phyloP scores from a whole-genome alignment of 2,113 vertebrate species.

The Anguilla japonica region DNA sequence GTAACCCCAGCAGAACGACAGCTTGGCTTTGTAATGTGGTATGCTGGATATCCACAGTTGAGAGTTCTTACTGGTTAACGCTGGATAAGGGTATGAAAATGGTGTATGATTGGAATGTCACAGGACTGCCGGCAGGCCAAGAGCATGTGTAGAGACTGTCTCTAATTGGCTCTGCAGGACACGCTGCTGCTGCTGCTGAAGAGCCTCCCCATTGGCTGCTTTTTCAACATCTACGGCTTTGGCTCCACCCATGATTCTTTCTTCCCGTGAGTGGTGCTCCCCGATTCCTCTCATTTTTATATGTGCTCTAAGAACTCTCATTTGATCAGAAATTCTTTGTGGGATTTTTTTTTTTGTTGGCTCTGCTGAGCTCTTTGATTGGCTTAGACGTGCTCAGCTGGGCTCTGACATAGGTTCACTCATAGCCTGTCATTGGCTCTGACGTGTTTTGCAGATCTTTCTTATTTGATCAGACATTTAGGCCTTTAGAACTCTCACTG shows the following conservation, averaged over 20 bases:
- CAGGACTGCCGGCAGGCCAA: too few relatives aligned
- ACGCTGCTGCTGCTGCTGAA: slow-evolving; percentile 77
- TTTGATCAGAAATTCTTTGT: not conserved
- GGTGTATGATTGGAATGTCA: too few relatives aligned
- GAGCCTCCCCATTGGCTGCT: slow-evolving; percentile 82
- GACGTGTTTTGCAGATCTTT: not conserved
- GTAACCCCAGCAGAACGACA: too few relatives aligned
- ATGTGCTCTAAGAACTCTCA: too few relatives aligned
- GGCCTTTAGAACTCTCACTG: not conserved
- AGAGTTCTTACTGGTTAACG: too few relatives aligned
- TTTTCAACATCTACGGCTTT: slow-evolving; percentile 83
- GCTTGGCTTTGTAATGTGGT: too few relatives aligned
- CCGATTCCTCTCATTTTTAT: not conserved
- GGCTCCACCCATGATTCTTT: slow-evolving; percentile 69
- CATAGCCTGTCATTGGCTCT: not conserved
- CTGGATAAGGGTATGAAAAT: too few relatives aligned
- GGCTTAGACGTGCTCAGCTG: not conserved
- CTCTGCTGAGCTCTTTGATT: not conserved
- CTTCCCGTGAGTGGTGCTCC: slow-evolving; percentile 61
- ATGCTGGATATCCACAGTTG: too few relatives aligned
- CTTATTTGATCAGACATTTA: not conserved
- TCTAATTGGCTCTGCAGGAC: slow-evolving; percentile 57
- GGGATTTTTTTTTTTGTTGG: not conserved
- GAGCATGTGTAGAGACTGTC: too few relatives aligned
- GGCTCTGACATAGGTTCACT: not conserved